Evolutionary conservation across 2,888 invertebrate species (phyloP), one percentile per base, ranked within the genome.

Genomic region (Megastigmus dorsalis): DNA sequence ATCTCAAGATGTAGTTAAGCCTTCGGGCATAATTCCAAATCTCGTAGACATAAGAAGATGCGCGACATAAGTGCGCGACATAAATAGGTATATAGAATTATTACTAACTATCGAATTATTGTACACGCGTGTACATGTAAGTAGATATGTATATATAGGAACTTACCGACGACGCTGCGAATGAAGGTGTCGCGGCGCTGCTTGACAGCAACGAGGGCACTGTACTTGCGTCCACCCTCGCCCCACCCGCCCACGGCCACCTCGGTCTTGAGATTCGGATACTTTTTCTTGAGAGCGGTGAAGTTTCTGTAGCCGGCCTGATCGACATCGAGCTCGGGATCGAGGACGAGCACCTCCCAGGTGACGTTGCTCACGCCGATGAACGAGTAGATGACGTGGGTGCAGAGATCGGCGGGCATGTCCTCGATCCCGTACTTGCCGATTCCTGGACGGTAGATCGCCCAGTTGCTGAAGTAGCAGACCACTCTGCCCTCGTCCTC

Each of bases 181-280:
- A 96, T 93, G 84, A 96, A 96, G 1, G 91, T 89, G 82, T 91
- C 91, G 62, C 96, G 90, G 20, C 92, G 90, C 63, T 91, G 90
- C 82, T 93, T 93, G 54, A 92, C 90, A 0, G 93, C 91, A 0
- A 95, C 95, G 92, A 97, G 93, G 60, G 91, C 90, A 0, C 96
- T 96, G 88, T 96, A 97, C 85, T 96, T 96, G 78, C 92, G 90
- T 20, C 96, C 96, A 13, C 96, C 96, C 84, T 96, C 96, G 0
- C 93, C 96, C 96, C 96, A 97, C 0, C 96, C 96, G 0, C 97
- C 97, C 0, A 96, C 94, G 0, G 96, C 96, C 0, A 96, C 90
- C 89, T 92, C 91, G 50, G 94, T 91, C 87, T 95, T 95, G 6
- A 96, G 89, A 30, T 91, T 87, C 0, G 96, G 95, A 85, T 93